phyloP scores from a whole-genome alignment of 1,140 invertebrate species.

The Monochamus saltuarius region DNA sequence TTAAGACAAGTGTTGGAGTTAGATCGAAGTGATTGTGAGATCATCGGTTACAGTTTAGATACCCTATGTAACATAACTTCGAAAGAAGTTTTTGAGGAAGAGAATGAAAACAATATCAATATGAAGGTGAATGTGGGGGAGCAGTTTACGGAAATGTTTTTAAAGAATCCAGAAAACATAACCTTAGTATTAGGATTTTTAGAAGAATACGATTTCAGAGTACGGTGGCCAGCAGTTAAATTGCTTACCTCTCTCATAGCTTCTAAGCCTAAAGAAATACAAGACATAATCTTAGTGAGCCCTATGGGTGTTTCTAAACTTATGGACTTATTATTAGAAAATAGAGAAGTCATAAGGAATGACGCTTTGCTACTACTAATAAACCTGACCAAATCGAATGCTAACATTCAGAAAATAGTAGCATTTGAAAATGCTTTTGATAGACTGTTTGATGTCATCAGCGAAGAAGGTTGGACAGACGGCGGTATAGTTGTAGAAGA shows the following conservation, averaged over 20 bases:
- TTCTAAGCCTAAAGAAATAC: conserved; percentile 87
- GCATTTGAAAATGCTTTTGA: conserved; percentile 99
- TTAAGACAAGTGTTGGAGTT: conserved; percentile 78
- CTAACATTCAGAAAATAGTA: conserved; percentile 99
- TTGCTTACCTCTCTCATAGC: conserved; percentile 77
- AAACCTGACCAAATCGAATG: conserved; percentile 92
- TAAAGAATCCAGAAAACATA: conserved; percentile 89
- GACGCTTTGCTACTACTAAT: conserved; percentile 92
- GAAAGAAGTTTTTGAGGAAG: conserved; percentile 80
- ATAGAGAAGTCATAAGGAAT: conserved; percentile 94
- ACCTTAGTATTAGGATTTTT: conserved; percentile 80
- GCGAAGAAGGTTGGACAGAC: conserved; percentile 88
- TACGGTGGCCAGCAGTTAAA: conserved; percentile 84
- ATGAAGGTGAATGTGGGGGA: conserved; percentile 69
- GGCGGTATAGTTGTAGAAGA: conserved; percentile 98
- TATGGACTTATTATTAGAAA: conserved; percentile 93
- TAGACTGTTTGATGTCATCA: conserved; percentile 89
- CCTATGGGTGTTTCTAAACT: conserved; percentile 97
- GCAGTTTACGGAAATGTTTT: conserved; percentile 98
- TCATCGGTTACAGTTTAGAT: conserved; percentile 88
- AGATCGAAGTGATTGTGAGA: conserved; percentile 87
- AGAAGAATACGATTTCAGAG: conserved; percentile 94
- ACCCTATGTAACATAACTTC: conserved; percentile 89
- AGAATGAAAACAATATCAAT: conserved; percentile 58
- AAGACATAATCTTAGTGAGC: conserved; percentile 91